Evolutionary conservation across 2,797 vertebrate genomes (phyloP), one percentile per base, ranked within the genome.

Genomic region (Distichodus sexfasciatus): DNA sequence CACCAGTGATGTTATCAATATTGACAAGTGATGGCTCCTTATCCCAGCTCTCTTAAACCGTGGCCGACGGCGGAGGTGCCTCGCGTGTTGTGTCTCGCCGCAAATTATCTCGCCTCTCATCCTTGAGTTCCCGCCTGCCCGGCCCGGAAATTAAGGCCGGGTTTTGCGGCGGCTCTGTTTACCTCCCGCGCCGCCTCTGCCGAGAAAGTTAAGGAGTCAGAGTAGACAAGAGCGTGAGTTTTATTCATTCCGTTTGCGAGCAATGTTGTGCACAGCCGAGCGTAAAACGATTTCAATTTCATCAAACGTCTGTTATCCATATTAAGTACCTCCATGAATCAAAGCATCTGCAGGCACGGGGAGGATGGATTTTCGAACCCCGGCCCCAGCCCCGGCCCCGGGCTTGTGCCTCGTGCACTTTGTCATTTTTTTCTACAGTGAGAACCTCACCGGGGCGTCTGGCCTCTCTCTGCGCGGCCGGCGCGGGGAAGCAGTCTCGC

Each of bases 381-480:
- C n/a, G n/a, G n/a, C n/a, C n/a, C n/a, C n/a, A n/a, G n/a, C n/a
- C n/a, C n/a, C 64, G 60, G 58, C 48, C 12, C 33, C 47, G 51
- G 6, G 1, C 15, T 5, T 29, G 43, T 36, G 29, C 36, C 35
- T 53, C 11, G 54, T 2, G 31, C 55, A 66, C 68, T 75, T 55
- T 62, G 68, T 75, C 73, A 75, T 66, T 66, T 75, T 65, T 41
- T n/a, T n/a, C n/a, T 28, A 46, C 58, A 57, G 58, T 19, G 41
- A 58, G 38, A 50, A 12, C 5, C 6, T 3, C 2, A 7, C 24
- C 50, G 78, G 85, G n/a, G 85, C 70, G 77, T 87, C 87, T 84
- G 81, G 82, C 80, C 81, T 87, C 86, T 85, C 80, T 69, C n/a
- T n/a, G n/a, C n/a, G 58, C 72, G 75, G 71, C 75, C 76, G 63